Conservation (phyloP, 2,888 invertebrate species). For the Ecdyonurus torrentis region DNA sequence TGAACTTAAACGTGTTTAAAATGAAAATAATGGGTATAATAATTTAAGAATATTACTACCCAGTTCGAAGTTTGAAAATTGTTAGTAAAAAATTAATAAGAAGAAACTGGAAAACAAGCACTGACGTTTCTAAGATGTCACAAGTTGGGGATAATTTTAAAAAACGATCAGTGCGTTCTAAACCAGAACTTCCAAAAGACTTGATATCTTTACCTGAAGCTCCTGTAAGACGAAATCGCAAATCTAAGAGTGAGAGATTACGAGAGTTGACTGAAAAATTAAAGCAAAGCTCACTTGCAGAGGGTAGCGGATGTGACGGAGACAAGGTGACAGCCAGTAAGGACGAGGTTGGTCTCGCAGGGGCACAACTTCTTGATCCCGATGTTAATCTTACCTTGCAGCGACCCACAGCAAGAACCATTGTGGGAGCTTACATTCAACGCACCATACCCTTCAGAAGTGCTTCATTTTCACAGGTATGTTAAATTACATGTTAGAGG, state of each 20-base stretch:
- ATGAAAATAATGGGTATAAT: neutral
- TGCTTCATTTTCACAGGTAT: constrained; percentile 63
- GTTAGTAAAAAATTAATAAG: neutral
- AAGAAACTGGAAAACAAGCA: neutral
- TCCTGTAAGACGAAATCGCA: neutral
- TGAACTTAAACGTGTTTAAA: neutral
- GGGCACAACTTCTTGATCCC: neutral
- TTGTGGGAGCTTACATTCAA: constrained; percentile 42
- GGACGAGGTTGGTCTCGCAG: neutral
- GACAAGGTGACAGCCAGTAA: neutral
- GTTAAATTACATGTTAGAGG: too few relatives aligned
- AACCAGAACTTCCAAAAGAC: neutral
- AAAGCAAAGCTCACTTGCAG: neutral
- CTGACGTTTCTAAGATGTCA: neutral
- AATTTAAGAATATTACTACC: too few relatives aligned
- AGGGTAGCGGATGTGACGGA: neutral
- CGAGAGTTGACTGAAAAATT: neutral
- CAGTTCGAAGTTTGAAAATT: too few relatives aligned
- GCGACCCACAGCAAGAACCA: constrained; percentile 40
- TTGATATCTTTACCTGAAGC: neutral
- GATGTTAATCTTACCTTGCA: constrained; percentile 27
- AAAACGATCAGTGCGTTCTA: neutral
- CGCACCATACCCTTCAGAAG: constrained; percentile 60
- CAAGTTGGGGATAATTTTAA: neutral
- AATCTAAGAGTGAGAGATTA: neutral